phyloP scores from a whole-genome alignment of 2,888 invertebrate genomes.

The Lepidochitona cinerea region DNA sequence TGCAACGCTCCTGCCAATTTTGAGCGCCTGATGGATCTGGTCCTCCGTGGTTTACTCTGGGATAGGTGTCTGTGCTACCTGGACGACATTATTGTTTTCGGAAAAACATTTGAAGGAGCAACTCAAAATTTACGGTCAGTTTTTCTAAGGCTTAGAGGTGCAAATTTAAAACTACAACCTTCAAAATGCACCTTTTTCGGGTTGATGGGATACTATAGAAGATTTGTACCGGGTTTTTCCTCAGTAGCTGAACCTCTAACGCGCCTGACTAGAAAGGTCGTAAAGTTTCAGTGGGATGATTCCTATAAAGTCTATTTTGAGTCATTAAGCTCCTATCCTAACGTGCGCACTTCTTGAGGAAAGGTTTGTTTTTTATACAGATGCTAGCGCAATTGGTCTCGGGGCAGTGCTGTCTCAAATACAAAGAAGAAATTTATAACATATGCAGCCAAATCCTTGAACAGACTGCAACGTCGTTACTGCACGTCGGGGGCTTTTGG shows the following conservation, averaged over 20 bases:
- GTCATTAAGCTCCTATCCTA: constrained; percentile 28
- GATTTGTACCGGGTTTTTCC: background rate
- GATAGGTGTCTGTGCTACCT: constrained; percentile 28
- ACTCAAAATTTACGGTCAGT: constrained; percentile 29
- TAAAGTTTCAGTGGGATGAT: constrained; percentile 20
- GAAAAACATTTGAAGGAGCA: constrained; percentile 20
- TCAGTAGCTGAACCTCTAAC: constrained; percentile 14
- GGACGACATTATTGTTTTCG: constrained; percentile 40
- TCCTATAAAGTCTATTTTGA: constrained; percentile 7
- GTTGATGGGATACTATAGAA: constrained; percentile 6
- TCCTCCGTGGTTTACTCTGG: constrained; percentile 28
- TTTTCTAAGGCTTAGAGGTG: constrained; percentile 27
- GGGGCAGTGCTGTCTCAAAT: constrained; percentile 23
- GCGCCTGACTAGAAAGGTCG: constrained; percentile 14
- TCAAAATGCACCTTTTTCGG: constrained; percentile 36
- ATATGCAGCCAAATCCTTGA: constrained; percentile 19
- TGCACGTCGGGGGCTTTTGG: constrained; percentile 29
- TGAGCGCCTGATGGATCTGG: constrained; percentile 35
- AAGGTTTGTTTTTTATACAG: constrained; percentile 18
- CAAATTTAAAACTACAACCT: constrained; percentile 37
- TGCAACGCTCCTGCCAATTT: constrained; percentile 38
- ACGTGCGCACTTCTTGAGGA: constrained; percentile 17
- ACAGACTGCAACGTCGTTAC: constrained; percentile 10
- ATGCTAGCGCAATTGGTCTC: constrained; percentile 17
- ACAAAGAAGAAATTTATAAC: constrained; percentile 15